Evolutionary conservation across 2,113 vertebrate genomes (phyloP).

Genomic region (Alexandromys fortis): DNA sequence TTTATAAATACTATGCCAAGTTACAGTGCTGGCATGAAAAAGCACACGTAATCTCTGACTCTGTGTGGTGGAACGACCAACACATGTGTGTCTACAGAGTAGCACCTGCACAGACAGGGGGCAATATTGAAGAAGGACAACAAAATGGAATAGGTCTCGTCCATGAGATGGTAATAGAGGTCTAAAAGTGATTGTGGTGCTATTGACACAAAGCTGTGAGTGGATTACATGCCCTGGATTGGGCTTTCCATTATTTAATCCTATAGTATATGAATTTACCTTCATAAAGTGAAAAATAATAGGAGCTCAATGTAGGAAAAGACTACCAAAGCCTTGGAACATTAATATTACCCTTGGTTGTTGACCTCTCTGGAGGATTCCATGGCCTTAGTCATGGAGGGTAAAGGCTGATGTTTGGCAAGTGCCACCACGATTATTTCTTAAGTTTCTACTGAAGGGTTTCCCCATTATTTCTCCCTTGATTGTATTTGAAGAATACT

Average conservation of each 20-base stretch:
- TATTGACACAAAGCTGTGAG: neutral
- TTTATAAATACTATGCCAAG: neutral
- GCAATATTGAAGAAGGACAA: accelerated
- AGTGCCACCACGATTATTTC: neutral
- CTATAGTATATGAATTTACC: neutral
- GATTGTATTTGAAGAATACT: neutral
- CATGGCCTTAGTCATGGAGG: neutral
- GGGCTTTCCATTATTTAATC: neutral
- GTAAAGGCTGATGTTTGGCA: neutral
- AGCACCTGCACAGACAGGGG: neutral
- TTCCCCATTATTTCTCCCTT: neutral
- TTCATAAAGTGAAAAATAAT: neutral
- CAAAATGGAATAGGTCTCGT: neutral
- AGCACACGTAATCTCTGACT: neutral
- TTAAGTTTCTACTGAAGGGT: neutral
- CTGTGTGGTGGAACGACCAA: neutral
- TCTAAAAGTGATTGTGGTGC: neutral
- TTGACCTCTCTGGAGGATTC: neutral
- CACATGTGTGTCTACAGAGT: neutral
- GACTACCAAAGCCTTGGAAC: neutral
- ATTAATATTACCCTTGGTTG: neutral
- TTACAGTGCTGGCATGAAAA: neutral
- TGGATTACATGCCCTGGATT: neutral
- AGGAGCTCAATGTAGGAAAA: neutral
- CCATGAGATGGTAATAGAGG: neutral